These are phyloP conservation scores for Prenolepis imparis DNA, from an alignment of 2,888 invertebrate genomes.

Conservation along the genomic window DNA sequence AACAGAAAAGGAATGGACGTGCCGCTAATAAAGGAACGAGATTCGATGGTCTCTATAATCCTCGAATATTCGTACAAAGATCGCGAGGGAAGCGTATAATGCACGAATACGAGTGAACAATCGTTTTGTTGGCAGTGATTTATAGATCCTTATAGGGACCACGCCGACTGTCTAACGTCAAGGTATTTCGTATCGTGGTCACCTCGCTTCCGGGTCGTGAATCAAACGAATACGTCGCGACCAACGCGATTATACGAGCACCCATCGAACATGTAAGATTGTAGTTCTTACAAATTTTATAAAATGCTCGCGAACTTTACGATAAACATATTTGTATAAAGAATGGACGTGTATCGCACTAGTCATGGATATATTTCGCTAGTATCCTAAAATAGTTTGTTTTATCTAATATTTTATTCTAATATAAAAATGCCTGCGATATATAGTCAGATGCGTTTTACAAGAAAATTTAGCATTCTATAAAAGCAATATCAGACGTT, in stretches of 20 bases:
- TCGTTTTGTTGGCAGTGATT: slow-evolving; percentile 77
- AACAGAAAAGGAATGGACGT: slow-evolving; percentile 24
- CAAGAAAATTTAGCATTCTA: neutral
- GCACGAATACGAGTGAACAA: slow-evolving; percentile 64
- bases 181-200: slow-evolving; percentile 74
- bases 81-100: slow-evolving; percentile 63
- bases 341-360: slow-evolving; percentile 56
- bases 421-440: neutral
- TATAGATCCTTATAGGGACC: slow-evolving; percentile 70
- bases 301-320: slow-evolving; percentile 58
- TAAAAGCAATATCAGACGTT: neutral
- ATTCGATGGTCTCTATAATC: slow-evolving; percentile 25
- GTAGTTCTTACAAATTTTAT: slow-evolving; percentile 21
- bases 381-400: neutral
- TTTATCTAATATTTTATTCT: neutral
- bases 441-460: neutral
- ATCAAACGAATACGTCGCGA: slow-evolving; percentile 76
- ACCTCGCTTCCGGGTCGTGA: slow-evolving; percentile 78
- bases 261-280: slow-evolving; percentile 60
- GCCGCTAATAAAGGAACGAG: slow-evolving; percentile 44
- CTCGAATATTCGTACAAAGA: slow-evolving; percentile 49
- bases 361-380: neutral
- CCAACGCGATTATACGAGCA: slow-evolving; percentile 70
- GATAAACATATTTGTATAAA: slow-evolving; percentile 62
- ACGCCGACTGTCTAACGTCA: slow-evolving; percentile 71